Evolutionary conservation across 2,888 invertebrate species (phyloP), one percentile per base, ranked within the genome.

Genomic region (Agapostemon virescens): DNA sequence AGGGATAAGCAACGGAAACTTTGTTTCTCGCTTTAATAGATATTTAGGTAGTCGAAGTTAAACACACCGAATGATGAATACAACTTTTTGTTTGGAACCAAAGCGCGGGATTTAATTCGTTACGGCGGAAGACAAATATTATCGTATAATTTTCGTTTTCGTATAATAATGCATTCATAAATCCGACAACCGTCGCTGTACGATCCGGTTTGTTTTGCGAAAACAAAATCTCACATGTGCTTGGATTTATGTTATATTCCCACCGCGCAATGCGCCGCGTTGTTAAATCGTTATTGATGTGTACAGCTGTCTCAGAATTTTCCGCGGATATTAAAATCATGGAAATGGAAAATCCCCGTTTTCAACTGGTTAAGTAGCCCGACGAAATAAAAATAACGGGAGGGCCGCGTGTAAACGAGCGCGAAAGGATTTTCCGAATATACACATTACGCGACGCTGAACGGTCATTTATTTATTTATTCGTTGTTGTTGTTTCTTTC

Each of bases 321-420:
- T 66, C 52, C 42, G 58, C 49, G 38, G 64, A 76, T 69, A 72
- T 55, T 55, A 69, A 81, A 64, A 74, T 69, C 58, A 64, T 23
- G 20, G 58, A 49, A 69, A 76, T 73, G 81, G 68, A 71, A 81
- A 79, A 79, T 81, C 81, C 68, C 74, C 36, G 66, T 81, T 76
- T 72, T 75, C 38, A 74, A 30, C 63, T 74, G 33, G 68, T 42
- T 33, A 23, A 71, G 45, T 68, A 40, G 26, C 67, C 61, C 45
- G 23, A 33, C 23, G 68, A 74, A n/a, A 75, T 58, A 71, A 79
- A 23, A 4, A 45, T 45, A 20, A 7, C 20, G 20, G n/a, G n/a
- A n/a, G n/a, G n/a, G n/a, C n/a, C n/a, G n/a, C n/a, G n/a, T n/a
- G 20, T n/a, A n/a, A 20, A 45, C 20, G 2, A n/a, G n/a, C 17